These are phyloP conservation scores for Gallinago jamesoni DNA, from an alignment of 2,113 vertebrate species.

Conservation along the genomic window DNA sequence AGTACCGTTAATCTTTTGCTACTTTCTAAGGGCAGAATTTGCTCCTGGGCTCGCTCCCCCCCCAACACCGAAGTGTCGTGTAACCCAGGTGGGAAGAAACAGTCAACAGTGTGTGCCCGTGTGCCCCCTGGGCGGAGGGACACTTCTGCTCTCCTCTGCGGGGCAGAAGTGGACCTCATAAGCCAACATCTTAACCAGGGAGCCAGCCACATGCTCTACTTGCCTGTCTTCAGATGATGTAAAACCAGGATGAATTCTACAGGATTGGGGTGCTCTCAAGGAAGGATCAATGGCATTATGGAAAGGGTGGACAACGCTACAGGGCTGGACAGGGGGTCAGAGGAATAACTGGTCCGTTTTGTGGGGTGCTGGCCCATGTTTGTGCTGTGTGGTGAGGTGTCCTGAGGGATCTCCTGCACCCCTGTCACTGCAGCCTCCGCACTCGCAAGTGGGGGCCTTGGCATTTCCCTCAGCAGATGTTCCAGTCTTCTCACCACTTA, in stretches of 20 bases:
- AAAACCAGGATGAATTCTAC: not conserved
- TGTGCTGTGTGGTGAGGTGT: not conserved
- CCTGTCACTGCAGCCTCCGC: not conserved
- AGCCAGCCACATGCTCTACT: not conserved
- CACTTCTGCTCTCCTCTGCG: no score
- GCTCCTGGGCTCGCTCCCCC: not conserved
- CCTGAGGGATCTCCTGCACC: no score
- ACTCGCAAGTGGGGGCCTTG: no score
- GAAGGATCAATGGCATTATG: not conserved
- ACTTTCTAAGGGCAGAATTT: not conserved
- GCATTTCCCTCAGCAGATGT: not conserved
- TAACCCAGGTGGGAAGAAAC: not conserved
- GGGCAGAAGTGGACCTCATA: not conserved
- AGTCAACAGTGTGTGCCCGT: accelerated
- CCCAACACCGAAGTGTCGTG: not conserved
- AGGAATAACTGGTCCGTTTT: not conserved
- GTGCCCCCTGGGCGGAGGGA: not conserved
- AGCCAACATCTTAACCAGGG: not conserved
- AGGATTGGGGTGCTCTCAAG: not conserved
- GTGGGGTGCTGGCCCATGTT: not conserved
- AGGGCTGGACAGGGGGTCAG: not conserved
- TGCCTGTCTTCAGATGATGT: not conserved
- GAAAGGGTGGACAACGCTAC: not conserved
- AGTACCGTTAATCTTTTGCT: not conserved
- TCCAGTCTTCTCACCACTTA: no score